Conservation (phyloP, 2,113 vertebrate genomes). For the Gobiocypris rarus region DNA sequence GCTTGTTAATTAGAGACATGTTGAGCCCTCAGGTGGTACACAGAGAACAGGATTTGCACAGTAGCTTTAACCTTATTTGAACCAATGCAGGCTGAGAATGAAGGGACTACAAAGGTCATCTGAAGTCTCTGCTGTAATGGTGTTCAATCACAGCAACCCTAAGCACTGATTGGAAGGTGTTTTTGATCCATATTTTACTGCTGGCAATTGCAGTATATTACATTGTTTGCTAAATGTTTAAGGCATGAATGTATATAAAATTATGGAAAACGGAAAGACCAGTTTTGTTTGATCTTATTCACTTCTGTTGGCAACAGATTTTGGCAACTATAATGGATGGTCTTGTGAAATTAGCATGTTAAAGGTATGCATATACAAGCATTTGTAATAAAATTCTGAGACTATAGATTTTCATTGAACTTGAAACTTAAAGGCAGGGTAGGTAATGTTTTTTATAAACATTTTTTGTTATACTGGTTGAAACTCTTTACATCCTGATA, state of each 20-base stretch:
- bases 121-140: background rate
- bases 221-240: no score
- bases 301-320: background rate
- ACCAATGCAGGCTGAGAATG: background rate
- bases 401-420: background rate
- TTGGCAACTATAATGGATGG: background rate
- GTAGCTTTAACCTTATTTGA: slow-evolving; percentile 47
- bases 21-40: slow-evolving; percentile 11
- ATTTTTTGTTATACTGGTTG: no score
- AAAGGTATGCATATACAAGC: background rate
- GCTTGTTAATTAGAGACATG: slow-evolving; percentile 47
- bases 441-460: no score
- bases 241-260: no score
- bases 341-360: background rate
- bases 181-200: no score
- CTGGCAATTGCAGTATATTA: no score
- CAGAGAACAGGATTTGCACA: background rate
- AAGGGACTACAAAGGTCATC: background rate
- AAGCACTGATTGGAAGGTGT: no score
- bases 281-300: no score
- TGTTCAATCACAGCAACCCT: no score
- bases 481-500: no score
- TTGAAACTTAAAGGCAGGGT: background rate
- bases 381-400: background rate
- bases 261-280: no score